Conservation (phyloP, 2,797 vertebrate species). For the Sebastiscus tertius region DNA sequence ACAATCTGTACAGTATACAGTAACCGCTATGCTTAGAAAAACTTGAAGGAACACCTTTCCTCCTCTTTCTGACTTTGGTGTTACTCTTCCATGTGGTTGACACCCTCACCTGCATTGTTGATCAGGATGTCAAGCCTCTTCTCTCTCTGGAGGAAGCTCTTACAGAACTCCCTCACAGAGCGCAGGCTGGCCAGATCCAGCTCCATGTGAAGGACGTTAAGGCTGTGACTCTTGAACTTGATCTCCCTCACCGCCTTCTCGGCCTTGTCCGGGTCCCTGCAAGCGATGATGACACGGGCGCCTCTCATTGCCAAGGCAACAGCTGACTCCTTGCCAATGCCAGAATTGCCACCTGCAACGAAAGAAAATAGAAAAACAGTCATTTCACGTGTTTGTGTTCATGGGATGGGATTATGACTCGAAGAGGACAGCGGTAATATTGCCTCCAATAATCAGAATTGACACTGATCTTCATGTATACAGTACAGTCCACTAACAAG, state of each 20-base stretch:
- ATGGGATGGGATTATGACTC: background rate
- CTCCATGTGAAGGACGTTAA: slow-evolving; percentile 80
- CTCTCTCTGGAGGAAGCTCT: slow-evolving; percentile 81
- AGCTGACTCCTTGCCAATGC: slow-evolving; percentile 85
- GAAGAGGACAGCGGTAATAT: no score
- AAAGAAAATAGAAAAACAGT: background rate
- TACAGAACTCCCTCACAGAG: slow-evolving; percentile 82
- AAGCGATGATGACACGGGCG: slow-evolving; percentile 83
- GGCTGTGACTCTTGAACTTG: slow-evolving; percentile 77
- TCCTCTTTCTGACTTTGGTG: background rate
- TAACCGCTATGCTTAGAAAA: background rate
- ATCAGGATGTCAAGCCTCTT: slow-evolving; percentile 85
- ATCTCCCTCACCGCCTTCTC: slow-evolving; percentile 81
- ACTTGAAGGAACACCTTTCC: background rate
- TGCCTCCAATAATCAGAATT: background rate
- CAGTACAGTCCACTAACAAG: no score
- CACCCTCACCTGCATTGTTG: slow-evolving; percentile 83
- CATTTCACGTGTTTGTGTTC: background rate
- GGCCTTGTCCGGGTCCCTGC: slow-evolving; percentile 76
- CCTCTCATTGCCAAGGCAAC: slow-evolving; percentile 82
- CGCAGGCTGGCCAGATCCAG: slow-evolving; percentile 84
- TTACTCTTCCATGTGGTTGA: background rate
- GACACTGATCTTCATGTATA: background rate
- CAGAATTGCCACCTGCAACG: slow-evolving; percentile 81
- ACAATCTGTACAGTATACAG: background rate